Evolutionary conservation across 2,797 vertebrate species (phyloP), one percentile per base, ranked within the genome.

Genomic region (Pantherophis alleghaniensis): DNA sequence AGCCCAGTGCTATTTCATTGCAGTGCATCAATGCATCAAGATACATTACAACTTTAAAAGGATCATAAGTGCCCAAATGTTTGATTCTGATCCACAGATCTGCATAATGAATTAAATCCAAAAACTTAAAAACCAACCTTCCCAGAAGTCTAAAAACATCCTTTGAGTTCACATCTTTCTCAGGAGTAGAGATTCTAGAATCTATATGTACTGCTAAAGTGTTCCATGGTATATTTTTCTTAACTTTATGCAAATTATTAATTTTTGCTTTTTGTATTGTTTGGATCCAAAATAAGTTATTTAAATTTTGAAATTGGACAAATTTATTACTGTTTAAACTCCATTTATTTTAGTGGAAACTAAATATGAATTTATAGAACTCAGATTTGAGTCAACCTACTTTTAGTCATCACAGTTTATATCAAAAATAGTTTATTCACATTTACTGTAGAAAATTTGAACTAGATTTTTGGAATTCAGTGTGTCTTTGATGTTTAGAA

Each of bases 21-120:
- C 32, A 42, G 14, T 63, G 18, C 6, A 63, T 56, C 74, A 83
- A 3, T 63, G 32, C 7, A 63, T 56, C 59, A 83, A 18, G 55
- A 69, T n/a, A 18, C 60, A 83, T 56, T 88, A 56, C 28, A 88
- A 5, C 47, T 63, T 4, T 79, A 24, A 12, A 60, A 83, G n/a
- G 83, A 79, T 60, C 55, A 32, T n/a, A 42, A 10, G 51, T 24
- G 24, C 28, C 28, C 51, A 74, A 47, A 87, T 28, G 10, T 90
- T 87, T 87, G 53, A 56, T 87, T 57, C 5, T 61, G 69, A 20
- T 5, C 32, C 28, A 86, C 10, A 61, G 47, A 47, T 92, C 89
- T 89, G 0, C 83, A 94, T 74, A 51, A 90, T 93, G 61, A 91
- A 51, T 53, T 87, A 94, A 26, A 9, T 90, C 90, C 7, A 94